These are phyloP conservation scores for Subacronicta megacephala DNA, from an alignment of 2,888 invertebrate genomes.

Conservation along the genomic window DNA sequence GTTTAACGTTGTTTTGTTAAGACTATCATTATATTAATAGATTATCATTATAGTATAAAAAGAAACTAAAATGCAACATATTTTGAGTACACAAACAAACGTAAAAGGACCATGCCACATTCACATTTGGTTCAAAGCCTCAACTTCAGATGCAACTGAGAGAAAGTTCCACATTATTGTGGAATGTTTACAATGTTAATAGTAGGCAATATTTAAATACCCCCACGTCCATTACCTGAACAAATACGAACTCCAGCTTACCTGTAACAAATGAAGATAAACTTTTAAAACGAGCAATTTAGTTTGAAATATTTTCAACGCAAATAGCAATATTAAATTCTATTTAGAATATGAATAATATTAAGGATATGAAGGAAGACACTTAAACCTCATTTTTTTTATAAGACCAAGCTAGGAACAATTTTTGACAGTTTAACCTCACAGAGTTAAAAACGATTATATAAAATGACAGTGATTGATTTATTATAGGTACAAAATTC, in stretches of 20 bases:
- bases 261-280: slow-evolving; percentile 62
- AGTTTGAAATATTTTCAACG: slow-evolving; percentile 6
- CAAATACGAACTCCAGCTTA: slow-evolving; percentile 53
- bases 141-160: slow-evolving; percentile 9
- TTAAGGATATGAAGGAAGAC: not conserved
- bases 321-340: slow-evolving; percentile 5
- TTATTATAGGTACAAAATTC: too few species aligned
- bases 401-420: too few species aligned
- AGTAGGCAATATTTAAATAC: slow-evolving; percentile 41
- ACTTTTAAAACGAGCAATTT: slow-evolving; percentile 43
- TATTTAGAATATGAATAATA: not conserved
- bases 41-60: too few species aligned
- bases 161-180: slow-evolving; percentile 23
- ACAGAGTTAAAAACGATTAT: too few species aligned
- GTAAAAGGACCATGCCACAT: not conserved
- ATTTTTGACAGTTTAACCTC: too few species aligned
- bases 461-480: too few species aligned
- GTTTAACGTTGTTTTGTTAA: too few species aligned
- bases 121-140: slow-evolving; percentile 17
- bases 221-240: slow-evolving; percentile 44
- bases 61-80: not conserved
- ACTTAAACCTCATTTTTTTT: too few species aligned
- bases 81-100: slow-evolving; percentile 11
- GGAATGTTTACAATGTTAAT: slow-evolving; percentile 42
- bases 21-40: too few species aligned